These are phyloP conservation scores for Archocentrus centrarchus DNA, from an alignment of 2,113 vertebrate genomes.

Conservation along the genomic window DNA sequence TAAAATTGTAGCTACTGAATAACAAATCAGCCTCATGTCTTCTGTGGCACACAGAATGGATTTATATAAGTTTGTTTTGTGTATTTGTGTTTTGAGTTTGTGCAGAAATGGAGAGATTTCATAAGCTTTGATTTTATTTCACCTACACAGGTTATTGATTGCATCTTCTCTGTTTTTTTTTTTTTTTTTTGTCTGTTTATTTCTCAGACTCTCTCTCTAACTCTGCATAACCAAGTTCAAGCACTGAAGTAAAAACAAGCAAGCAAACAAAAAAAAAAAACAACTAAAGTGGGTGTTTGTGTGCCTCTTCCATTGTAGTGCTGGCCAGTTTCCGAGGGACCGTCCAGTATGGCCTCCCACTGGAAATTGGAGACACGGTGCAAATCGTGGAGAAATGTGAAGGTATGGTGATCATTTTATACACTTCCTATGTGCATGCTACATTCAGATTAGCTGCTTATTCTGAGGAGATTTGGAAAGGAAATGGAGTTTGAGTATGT, in stretches of 20 bases:
- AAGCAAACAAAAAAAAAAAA: neutral
- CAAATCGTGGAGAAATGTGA: constrained; percentile 98
- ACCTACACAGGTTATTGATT: constrained; percentile 48
- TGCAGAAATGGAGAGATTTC: constrained; percentile 12
- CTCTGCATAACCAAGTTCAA: constrained; percentile 7
- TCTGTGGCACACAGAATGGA: neutral
- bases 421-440: neutral
- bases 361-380: constrained; percentile 98
- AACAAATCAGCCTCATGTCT: neutral
- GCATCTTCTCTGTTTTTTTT: neutral
- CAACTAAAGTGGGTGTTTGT: constrained; percentile 34
- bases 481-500: neutral
- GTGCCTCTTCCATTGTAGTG: constrained; percentile 83
- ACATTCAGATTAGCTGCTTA: neutral
- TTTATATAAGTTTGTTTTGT: constrained; percentile 26
- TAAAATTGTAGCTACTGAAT: neutral
- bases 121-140: constrained; percentile 49
- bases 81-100: constrained; percentile 1
- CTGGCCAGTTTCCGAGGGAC: constrained; percentile 96
- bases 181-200: neutral
- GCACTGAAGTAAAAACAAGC: neutral
- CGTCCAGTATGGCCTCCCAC: constrained; percentile 90
- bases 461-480: neutral
- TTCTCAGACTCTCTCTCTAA: neutral
- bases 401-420: constrained; percentile 79